Base-by-base conservation (phyloP, 1,140 invertebrate species). In the Batillaria attramentaria region DNA sequence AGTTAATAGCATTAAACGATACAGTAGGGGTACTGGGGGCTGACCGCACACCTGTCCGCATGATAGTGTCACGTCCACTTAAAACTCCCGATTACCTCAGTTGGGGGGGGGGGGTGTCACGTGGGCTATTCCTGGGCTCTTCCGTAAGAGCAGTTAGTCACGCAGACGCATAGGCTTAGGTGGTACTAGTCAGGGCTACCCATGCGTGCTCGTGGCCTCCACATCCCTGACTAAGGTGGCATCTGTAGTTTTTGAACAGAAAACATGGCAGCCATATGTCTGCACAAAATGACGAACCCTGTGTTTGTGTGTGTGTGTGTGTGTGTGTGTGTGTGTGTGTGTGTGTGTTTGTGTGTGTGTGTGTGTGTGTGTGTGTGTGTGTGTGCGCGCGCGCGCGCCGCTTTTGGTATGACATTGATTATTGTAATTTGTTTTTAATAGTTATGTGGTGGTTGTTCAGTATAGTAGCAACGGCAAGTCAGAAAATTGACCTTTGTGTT, bases 321-420 rank as follows among this genome's bases (percentile, higher is more conserved):
- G 6, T 5, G n/a, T 28, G 57, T 28, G 8, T 8, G 8, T 62
- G 57, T 28, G 57, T 10, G 6, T 62, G 57, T 62, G 6, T 28
- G 57, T 62, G 57, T 28, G 13, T n/a, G 57, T 62, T 8, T 62
- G 57, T 62, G 31, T 18, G 6, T 6, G n/a, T 28, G 57, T 28
- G 57, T 62, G 57, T 62, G 57, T 62, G n/a, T 62, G 57, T 62
- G 57, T 62, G 57, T n/a, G n/a, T 62, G 57, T 28, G 57, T 28
- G 57, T 28, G 57, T 62, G 57, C 28, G n/a, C 31, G 57, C 57
- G 57, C 31, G 57, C 28, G 28, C 31, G 57, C 28, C 13, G 57
- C 6, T 6, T 6, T 28, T 16, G 6, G 20, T n/a, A 5, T 10
- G 28, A 62, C 5, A 28, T 18, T 62, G 57, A 5, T 62, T 62